These are phyloP conservation scores for Bellardia pandia DNA, from an alignment of 2,888 invertebrate genomes.

Conservation along the genomic window DNA sequence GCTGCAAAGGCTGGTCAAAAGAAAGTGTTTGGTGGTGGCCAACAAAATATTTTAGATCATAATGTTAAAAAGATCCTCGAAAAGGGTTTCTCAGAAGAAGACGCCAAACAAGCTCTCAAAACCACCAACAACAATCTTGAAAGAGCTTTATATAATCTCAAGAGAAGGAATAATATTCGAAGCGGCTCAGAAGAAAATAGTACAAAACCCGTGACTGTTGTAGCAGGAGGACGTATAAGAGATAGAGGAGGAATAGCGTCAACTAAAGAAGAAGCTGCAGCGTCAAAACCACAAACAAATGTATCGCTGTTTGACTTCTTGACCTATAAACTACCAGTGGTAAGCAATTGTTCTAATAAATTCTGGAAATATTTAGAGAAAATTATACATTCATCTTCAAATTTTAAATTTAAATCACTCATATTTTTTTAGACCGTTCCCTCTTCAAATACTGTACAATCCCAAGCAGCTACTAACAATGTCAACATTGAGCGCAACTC, in stretches of 20 bases:
- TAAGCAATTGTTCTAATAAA: conserved; percentile 23
- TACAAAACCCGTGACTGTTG: conserved; percentile 43
- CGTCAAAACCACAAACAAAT: conserved; percentile 90
- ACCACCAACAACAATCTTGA: conserved; percentile 90
- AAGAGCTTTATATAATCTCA: conserved; percentile 88
- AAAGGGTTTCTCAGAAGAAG: conserved; percentile 90
- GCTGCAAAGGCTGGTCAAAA: conserved; percentile 88
- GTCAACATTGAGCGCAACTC: conserved; percentile 9
- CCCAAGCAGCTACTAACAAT: not conserved
- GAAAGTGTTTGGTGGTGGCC: conserved; percentile 88
- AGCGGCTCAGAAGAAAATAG: conserved; percentile 58
- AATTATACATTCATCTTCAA: not conserved
- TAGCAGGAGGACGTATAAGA: conserved; percentile 35
- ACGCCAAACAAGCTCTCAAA: conserved; percentile 90
- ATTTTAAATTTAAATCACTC: not conserved
- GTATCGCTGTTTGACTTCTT: conserved; percentile 93
- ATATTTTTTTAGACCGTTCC: conserved; percentile 30
- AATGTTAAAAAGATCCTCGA: conserved; percentile 92
- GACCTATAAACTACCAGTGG: conserved; percentile 88
- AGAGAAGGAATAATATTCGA: conserved; percentile 82
- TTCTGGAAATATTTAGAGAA: too few relatives aligned
- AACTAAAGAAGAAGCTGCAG: conserved; percentile 86
- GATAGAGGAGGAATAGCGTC: conserved; percentile 79
- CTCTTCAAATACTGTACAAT: conserved; percentile 6
- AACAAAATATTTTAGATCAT: conserved; percentile 89